Conservation (phyloP, 1,140 invertebrate species). For the Hylyphantes graminicola region DNA sequence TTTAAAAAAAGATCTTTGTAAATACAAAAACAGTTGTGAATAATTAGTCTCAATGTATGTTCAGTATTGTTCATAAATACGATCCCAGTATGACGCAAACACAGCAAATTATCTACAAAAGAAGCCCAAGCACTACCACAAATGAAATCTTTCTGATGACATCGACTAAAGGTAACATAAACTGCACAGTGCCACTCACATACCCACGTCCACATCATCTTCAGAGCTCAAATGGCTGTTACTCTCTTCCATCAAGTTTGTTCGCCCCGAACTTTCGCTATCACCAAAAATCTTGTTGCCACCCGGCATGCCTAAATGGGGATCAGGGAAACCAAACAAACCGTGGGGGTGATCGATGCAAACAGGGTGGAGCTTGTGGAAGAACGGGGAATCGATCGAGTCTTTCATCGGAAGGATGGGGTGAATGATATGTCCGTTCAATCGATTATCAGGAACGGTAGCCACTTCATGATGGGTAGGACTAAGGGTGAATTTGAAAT, state of each 20-base stretch:
- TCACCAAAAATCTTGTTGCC: conserved; percentile 30
- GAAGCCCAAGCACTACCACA: not conserved
- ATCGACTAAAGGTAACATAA: conserved; percentile 54
- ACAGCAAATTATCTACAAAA: not conserved
- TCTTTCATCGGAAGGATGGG: conserved; percentile 7
- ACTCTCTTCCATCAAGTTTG: conserved; percentile 14
- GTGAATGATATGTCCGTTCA: conserved; percentile 14
- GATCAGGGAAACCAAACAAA: conserved; percentile 39
- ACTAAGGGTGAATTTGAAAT: conserved; percentile 26
- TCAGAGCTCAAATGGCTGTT: conserved; percentile 41
- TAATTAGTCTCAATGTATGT: too few species aligned
- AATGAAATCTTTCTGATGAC: not conserved
- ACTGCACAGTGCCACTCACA: conserved; percentile 55
- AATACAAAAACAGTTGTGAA: too few species aligned
- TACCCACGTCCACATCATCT: conserved; percentile 54
- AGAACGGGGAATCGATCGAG: conserved; percentile 13
- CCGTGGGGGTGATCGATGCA: conserved; percentile 28
- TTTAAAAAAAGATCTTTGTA: too few species aligned
- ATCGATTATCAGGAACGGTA: conserved; percentile 6
- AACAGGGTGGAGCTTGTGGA: conserved; percentile 37
- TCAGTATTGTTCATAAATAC: too few species aligned
- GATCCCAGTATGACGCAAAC: too few species aligned
- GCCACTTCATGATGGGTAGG: not conserved
- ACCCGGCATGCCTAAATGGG: conserved; percentile 26
- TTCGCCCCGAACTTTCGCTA: not conserved